A percentile compares a stretch with the other conserved stretches of the same genome.
These are phyloP conservation scores for Heliconius himera DNA, from an alignment of 1,140 invertebrate species.

Conservation along the genomic window DNA sequence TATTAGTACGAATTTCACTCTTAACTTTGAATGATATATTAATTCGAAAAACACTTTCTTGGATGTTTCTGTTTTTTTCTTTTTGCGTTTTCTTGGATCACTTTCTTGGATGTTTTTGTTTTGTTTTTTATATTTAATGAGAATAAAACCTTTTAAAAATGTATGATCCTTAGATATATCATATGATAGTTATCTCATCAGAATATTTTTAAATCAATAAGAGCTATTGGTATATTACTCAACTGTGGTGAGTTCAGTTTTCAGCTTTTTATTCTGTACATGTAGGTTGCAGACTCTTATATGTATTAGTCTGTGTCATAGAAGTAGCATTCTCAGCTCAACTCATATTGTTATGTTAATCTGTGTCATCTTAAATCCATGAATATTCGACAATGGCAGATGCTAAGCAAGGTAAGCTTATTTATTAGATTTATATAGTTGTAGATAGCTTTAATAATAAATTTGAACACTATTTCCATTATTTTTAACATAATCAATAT, in stretches of 20 bases:
- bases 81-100: too few relatives aligned
- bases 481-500: slow-evolving; percentile 8
- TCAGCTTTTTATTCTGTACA: background rate
- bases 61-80: too few relatives aligned
- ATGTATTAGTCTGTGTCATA: slow-evolving; percentile 6
- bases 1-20: too few relatives aligned
- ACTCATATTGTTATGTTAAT: slow-evolving; percentile 18
- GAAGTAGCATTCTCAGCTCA: background rate
- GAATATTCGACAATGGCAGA: slow-evolving; percentile 72
- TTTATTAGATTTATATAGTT: slow-evolving; percentile 32
- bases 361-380: slow-evolving; percentile 25
- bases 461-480: background rate
- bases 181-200: too few relatives aligned
- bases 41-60: too few relatives aligned
- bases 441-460: background rate
- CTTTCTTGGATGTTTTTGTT: too few relatives aligned
- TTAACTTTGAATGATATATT: too few relatives aligned
- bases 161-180: too few relatives aligned
- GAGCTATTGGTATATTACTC: background rate
- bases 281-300: background rate
- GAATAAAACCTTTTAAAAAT: too few relatives aligned
- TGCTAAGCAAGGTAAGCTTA: slow-evolving; percentile 72
- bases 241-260: background rate
- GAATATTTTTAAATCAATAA: too few relatives aligned
- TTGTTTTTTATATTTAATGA: too few relatives aligned